These are phyloP conservation scores for Pristionchus pacificus DNA, from an alignment of 1,140 invertebrate genomes.

Conservation along the genomic window DNA sequence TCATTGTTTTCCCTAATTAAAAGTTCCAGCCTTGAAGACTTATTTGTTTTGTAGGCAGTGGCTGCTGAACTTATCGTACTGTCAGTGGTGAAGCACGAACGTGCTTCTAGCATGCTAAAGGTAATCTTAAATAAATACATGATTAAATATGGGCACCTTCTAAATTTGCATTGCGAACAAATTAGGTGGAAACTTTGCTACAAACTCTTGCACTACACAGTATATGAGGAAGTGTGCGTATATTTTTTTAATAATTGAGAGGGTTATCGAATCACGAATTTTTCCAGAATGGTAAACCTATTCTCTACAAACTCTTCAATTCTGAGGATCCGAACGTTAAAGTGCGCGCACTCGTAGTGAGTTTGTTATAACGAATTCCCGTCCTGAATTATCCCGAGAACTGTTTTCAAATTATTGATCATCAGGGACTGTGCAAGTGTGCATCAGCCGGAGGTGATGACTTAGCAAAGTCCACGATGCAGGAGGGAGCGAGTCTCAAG, in stretches of 20 bases:
- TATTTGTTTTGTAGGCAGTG: constrained; percentile 34
- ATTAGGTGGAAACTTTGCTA: constrained; percentile 10
- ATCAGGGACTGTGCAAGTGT: constrained; percentile 84
- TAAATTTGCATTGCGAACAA: no score
- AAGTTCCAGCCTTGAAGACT: constrained; percentile 16
- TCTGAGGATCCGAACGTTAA: constrained; percentile 84
- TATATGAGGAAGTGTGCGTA: background rate
- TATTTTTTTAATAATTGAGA: background rate
- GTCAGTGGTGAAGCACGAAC: constrained; percentile 93
- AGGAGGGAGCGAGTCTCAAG: constrained; percentile 87
- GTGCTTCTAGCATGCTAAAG: constrained; percentile 81
- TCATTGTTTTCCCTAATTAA: constrained; percentile 5
- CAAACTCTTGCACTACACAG: background rate
- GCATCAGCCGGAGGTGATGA: constrained; percentile 93
- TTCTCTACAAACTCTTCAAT: constrained; percentile 86
- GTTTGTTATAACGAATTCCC: constrained; percentile 1
- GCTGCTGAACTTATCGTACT: constrained; percentile 56
- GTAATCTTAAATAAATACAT: no score
- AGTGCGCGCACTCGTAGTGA: constrained; percentile 62
- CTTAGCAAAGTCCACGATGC: constrained; percentile 83
- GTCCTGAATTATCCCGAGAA: no score
- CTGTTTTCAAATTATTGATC: constrained; percentile 54
- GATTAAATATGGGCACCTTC: no score
- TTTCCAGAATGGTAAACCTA: constrained; percentile 74
- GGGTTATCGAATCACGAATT: no score